Percentiles rank a stretch among this genome's conserved stretches.
Evolutionary conservation across 2,888 invertebrate species (phyloP).

Genomic region (Drosophila villosipedis): DNA sequence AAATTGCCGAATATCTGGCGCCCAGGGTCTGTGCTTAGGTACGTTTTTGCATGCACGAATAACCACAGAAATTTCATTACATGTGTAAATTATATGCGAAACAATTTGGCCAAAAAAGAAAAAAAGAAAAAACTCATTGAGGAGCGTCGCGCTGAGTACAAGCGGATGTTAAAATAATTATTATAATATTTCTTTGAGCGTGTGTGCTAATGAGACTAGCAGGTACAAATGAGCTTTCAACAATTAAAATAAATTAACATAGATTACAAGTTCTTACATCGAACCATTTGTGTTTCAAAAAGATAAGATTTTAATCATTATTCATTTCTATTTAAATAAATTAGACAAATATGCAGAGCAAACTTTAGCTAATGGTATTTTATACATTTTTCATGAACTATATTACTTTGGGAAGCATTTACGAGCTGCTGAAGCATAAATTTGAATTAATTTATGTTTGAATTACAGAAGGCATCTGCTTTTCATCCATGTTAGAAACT

Average conservation of each 20-base stretch:
- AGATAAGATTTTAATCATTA: not conserved
- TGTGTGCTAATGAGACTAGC: not conserved
- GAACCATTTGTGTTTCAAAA: not conserved
- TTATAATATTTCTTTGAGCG: constrained; percentile 22
- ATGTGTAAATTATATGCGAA: constrained; percentile 64
- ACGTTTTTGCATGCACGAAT: constrained; percentile 29
- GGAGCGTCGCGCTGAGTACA: not conserved
- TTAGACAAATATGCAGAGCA: not conserved
- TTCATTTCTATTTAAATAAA: not conserved
- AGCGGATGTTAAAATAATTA: constrained; percentile 39
- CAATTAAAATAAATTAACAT: constrained; percentile 17
- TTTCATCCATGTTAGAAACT: not conserved
- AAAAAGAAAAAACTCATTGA: constrained; percentile 11
- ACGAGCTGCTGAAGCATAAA: not conserved
- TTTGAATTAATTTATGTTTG: not conserved
- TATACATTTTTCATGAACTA: not conserved
- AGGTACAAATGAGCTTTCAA: constrained; percentile 20
- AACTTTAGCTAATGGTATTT: not conserved
- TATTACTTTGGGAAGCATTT: not conserved
- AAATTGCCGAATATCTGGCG: constrained; percentile 49
- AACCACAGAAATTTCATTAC: constrained; percentile 74
- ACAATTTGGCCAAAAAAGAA: constrained; percentile 43
- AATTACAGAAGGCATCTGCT: not conserved
- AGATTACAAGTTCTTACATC: constrained; percentile 3
- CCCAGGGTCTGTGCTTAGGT: constrained; percentile 3